A percentile compares a stretch with the other conserved stretches of the same genome.
phyloP scores from a whole-genome alignment of 35 echinoderm and acorn worm genomes.

The Lytechinus variegatus region DNA sequence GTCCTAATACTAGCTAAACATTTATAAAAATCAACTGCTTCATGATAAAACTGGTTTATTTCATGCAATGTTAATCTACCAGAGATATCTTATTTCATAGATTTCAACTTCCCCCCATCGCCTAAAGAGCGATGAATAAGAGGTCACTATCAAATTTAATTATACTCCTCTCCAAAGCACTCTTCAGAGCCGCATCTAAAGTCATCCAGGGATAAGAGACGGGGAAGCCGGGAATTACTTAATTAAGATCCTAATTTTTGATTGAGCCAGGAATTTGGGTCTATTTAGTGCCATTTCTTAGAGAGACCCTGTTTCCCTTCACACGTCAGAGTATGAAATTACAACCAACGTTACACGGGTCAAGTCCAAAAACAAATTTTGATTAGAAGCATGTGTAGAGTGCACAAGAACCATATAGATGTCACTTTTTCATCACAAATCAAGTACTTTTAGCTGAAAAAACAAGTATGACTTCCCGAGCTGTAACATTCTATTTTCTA shows the following conservation, averaged over 20 bases:
- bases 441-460: background rate
- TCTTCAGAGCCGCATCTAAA: background rate
- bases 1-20: background rate
- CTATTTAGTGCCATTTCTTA: background rate
- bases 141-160: constrained; percentile 12
- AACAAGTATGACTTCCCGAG: background rate
- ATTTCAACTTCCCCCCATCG: constrained; percentile 4
- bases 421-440: background rate
- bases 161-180: background rate
- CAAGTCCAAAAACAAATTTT: background rate
- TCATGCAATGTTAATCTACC: background rate
- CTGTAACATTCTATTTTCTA: background rate
- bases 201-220: background rate
- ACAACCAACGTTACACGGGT: background rate
- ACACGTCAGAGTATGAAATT: background rate
- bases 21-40: background rate
- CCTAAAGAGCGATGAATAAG: background rate
- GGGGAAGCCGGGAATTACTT: background rate
- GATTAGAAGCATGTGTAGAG: background rate
- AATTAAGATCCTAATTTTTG: constrained; percentile 20
- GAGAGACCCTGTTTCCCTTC: background rate
- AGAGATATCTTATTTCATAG: constrained; percentile 5
- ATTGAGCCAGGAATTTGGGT: constrained; percentile 6
- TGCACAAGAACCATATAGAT: background rate
- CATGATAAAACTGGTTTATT: background rate